These are phyloP conservation scores for Rhopalosiphum padi DNA, from an alignment of 1,140 invertebrate genomes.

Conservation along the genomic window DNA sequence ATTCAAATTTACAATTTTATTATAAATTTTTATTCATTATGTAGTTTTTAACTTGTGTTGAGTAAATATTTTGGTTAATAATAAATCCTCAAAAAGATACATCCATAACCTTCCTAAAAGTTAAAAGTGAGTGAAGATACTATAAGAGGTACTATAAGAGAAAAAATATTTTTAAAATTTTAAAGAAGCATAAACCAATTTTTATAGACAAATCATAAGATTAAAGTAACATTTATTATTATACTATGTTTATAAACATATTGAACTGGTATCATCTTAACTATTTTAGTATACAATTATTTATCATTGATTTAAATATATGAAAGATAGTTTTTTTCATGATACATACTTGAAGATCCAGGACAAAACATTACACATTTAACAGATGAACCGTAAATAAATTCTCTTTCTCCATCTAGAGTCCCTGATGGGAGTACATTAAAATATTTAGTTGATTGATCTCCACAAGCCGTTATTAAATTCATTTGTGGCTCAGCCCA, in stretches of 20 bases:
- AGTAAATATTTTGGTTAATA: not conserved
- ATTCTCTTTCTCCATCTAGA: not conserved
- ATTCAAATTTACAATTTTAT: not conserved
- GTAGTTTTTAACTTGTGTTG: not conserved
- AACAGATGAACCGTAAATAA: conserved; percentile 1
- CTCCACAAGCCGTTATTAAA: conserved; percentile 25
- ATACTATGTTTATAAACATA: no score
- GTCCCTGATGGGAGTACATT: not conserved
- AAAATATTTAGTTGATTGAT: conserved; percentile 14
- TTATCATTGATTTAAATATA: not conserved
- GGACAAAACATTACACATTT: conserved; percentile 49
- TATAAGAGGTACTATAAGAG: not conserved
- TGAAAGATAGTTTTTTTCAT: not conserved
- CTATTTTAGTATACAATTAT: not conserved
- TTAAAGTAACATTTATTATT: no score
- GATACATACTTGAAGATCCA: conserved; percentile 3
- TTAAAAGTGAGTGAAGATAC: not conserved
- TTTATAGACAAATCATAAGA: no score
- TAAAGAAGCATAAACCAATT: no score
- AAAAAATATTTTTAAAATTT: not conserved
- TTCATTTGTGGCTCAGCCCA: conserved; percentile 51
- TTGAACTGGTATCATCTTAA: not conserved
- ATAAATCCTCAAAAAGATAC: not conserved
- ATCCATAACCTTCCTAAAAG: not conserved
- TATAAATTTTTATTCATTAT: no score